phyloP scores from a whole-genome alignment of 2,888 invertebrate species.

The Arenicola marina region DNA sequence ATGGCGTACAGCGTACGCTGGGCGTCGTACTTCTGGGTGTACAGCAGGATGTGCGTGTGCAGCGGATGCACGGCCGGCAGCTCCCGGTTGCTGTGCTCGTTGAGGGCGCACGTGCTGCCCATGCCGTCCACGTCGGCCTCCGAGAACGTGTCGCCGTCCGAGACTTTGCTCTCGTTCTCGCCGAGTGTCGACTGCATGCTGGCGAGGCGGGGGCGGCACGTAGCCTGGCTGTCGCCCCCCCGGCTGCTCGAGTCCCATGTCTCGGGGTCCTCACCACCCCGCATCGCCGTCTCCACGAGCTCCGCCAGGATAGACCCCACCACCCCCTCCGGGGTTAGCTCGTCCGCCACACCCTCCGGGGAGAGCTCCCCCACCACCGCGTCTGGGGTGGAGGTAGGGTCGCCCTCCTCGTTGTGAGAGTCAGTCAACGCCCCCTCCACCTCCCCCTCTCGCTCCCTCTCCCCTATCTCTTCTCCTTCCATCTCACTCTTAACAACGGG shows the following conservation, averaged over 20 bases:
- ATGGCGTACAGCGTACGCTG: conserved; percentile 76
- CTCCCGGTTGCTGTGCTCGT: conserved; percentile 5
- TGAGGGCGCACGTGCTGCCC: not conserved
- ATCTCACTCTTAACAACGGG: no score
- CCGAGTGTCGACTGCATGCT: not conserved
- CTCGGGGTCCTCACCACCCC: not conserved
- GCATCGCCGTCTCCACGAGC: not conserved
- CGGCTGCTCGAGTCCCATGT: not conserved
- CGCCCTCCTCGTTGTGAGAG: no score
- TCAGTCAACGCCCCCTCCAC: not conserved
- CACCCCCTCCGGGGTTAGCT: conserved; percentile 1
- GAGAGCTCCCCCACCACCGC: no score
- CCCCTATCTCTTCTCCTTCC: no score
- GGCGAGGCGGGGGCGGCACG: not conserved
- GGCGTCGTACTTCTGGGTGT: conserved; percentile 79
- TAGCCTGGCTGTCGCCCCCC: not conserved
- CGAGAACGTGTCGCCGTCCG: not conserved
- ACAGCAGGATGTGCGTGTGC: conserved; percentile 80
- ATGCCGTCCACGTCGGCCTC: conserved; percentile 2
- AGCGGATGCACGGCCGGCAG: conserved; percentile 69
- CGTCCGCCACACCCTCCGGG: conserved; percentile 46
- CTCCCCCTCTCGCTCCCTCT: no score
- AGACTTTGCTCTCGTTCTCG: conserved; percentile 39
- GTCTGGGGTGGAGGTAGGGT: no score
- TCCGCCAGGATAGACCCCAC: conserved; percentile 1